Evolutionary conservation across 2,113 vertebrate species (phyloP), one percentile per base, ranked within the genome.

Genomic region (Corapipo altera): DNA sequence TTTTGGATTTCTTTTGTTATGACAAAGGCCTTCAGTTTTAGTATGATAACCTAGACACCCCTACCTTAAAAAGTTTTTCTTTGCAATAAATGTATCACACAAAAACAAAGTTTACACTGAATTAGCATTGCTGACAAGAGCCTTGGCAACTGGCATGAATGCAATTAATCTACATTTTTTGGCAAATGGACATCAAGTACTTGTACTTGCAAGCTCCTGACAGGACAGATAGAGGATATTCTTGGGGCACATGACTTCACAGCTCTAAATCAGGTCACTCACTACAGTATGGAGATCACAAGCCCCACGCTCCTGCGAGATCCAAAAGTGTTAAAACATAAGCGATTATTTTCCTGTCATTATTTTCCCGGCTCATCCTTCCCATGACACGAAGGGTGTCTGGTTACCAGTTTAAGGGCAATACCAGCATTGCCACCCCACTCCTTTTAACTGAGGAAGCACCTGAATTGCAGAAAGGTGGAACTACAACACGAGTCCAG

Each of bases 161-260:
- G 84, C 71, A 87, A 94, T 65, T 80, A 91, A 96, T 80, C 91
- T 73, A 93, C 85, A 59, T 90, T 91, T 95, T 96, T 96, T 96
- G 88, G 96, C 96, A 96, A 94, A 93, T 15, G n/a, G 79, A 92
- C 83, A 86, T 71, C 55, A 78, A 89, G 88, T 74, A 84, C 93
- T 96, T 90, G 92, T 71, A 92, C 76, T 88, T 91, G 43, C 75
- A 84, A 86, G 88, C 85, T 93, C 67, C 88, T 91, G 69, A 88
- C 71, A 44, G 1, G 13, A 91, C 89, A 95, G 89, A 85, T 35
- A 88, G 90, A 89, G 79, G 79, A 89, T 93, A 94, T 30, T 88
- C 90, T 95, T 84, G 49, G 83, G 93, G 86, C 93, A 94, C 79
- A 86, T 95, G 96, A 93, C 92, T 93, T 89, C 95, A 94, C 93